Base-by-base conservation (phyloP, 2,888 invertebrate species). In the Hypselothyrea guttata region DNA sequence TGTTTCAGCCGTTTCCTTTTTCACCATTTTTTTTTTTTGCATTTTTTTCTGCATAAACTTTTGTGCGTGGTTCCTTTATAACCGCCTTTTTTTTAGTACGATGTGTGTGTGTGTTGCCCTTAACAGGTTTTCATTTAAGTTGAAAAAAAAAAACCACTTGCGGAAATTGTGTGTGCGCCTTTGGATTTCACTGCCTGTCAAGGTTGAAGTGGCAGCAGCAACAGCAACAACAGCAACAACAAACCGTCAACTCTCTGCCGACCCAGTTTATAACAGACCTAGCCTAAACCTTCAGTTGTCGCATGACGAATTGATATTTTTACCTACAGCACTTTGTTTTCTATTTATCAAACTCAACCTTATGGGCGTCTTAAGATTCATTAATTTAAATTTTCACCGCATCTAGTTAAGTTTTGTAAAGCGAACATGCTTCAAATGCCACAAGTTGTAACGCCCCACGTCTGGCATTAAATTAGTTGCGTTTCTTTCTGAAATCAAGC, bases 41-140 rank as follows among this genome's bases (percentile, higher is more conserved):
- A 35, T 47, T 58, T 67, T 75, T 75, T 62, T 41, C 48, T 62
- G 59, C 64, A 63, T 61, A 72, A 76, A 62, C 44, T 74, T 71
- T 82, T 73, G 63, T 76, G 83, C 83, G 83, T 75, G 75, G 78
- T 67, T 65, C 67, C 62, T 63, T 65, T 62, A 47, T 41, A 55
- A 47, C 40, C 31, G n/a, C n/a, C n/a, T 41, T 49, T 44, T 45
- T 33, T 52, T 54, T 49, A 7, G 30, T 57, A 37, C 30, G n/a
- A 18, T 28, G 4, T 31, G 52, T 45, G 47, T 41, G 40, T 37
- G 28, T 42, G 4, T 22, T 42, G 63, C 57, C 73, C 62, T 75
- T 76, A 83, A 76, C 85, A 71, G 77, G 77, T 84, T 78, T 84
- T 63, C 75, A 75, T 71, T 82, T 84, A 78, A 78, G 79, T 84